phyloP scores from a whole-genome alignment of 2,797 vertebrate species.

The Aldrovandia affinis region DNA sequence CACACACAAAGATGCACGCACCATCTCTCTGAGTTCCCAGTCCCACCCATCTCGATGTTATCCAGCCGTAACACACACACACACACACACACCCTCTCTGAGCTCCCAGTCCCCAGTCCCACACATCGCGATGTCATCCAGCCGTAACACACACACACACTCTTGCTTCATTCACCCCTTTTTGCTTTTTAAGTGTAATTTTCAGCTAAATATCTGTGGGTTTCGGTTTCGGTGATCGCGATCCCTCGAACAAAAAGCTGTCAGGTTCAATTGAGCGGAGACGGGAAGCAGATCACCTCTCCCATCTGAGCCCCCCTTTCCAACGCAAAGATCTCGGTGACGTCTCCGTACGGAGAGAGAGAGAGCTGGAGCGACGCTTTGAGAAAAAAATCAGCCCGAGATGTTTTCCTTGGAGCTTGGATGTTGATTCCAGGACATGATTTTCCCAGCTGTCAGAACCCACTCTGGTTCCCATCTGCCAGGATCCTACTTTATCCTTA shows the following conservation, averaged over 20 bases:
- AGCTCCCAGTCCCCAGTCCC: too few species aligned
- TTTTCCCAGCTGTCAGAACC: conserved; percentile 51
- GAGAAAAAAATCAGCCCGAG: conserved; percentile 45
- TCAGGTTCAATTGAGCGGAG: conserved; percentile 51
- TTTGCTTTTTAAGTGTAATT: conserved; percentile 31
- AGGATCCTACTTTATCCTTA: conserved; percentile 44
- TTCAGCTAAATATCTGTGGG: conserved; percentile 28
- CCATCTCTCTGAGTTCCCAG: too few species aligned
- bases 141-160: conserved; percentile 14
- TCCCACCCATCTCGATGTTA: too few species aligned
- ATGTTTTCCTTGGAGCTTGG: conserved; percentile 40
- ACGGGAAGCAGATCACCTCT: conserved; percentile 58
- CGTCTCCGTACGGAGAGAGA: conserved; percentile 45
- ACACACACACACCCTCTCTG: too few species aligned
- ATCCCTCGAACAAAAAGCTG: conserved; percentile 52
- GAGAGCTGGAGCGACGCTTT: conserved; percentile 44
- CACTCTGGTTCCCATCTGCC: conserved; percentile 52
- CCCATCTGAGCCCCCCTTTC: conserved; percentile 40
- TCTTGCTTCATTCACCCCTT: conserved; percentile 18
- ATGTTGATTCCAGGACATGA: conserved; percentile 52
- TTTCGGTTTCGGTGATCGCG: conserved; percentile 41
- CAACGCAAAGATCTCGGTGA: conserved; percentile 40
- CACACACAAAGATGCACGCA: too few species aligned
- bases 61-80: too few species aligned
- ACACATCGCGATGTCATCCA: not conserved